Base-by-base conservation (phyloP, 1,140 invertebrate species). In the Trigoniulus corallinus region DNA sequence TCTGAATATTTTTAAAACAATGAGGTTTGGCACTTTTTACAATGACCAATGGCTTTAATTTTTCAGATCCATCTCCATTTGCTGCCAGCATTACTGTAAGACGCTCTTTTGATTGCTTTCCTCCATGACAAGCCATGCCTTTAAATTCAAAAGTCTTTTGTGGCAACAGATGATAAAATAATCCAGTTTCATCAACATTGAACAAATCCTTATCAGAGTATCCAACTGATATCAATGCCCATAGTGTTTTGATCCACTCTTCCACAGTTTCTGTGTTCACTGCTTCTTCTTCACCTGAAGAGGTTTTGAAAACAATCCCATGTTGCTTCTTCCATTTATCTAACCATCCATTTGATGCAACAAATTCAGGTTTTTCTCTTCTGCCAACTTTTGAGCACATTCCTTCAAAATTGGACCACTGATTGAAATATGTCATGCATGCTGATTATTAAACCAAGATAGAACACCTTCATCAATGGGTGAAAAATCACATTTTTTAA, bases 181-280 rank as follows among this genome's bases (percentile, higher is more conserved):
- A 57, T 13, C 64, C 65, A 27, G 64, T 70, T 59, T 72, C 68
- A 57, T 72, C 67, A 21, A 62, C 61, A 57, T 72, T 73, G 59
- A 62, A 72, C 44, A 70, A 54, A 46, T 56, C 59, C 53, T 70
- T 59, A 42, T 65, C 54, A 45, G 61, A 56, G 25, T 57, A 48
- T 57, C 69, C 71, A 10, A 59, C 52, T 43, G 55, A 41, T 23
- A 58, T 34, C 24, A 63, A 29, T 27, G 48, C 21, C 3, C 41
- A 45, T 29, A 54, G 29, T 45, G 43, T 51, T 26, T 44, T 26
- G 40, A 20, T 29, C 43, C 42, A 40, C 7, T 27, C 13, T 24
- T 23, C 2, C 4, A 21, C 47, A 1, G 45, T 50, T n/a, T 43
- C 52, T 21, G 15, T 26, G 25, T 57, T 48, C 7, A 60, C 57